These are phyloP conservation scores for Cossypha polioptera DNA, from an alignment of 2,797 vertebrate genomes.

Conservation along the genomic window DNA sequence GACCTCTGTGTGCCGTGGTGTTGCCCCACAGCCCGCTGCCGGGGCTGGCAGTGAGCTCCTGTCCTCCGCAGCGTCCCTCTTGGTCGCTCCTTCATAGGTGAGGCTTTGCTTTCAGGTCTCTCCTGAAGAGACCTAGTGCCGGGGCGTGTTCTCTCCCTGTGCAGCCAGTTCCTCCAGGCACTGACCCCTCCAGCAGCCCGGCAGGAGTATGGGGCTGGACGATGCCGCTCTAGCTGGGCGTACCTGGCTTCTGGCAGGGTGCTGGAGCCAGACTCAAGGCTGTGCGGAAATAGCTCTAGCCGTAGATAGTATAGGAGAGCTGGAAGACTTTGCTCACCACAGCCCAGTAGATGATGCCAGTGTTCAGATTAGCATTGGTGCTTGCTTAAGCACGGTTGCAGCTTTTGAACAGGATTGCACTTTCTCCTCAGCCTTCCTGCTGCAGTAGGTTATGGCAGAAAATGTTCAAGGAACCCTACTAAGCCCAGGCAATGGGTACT, in stretches of 20 bases:
- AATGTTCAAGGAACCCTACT: background rate
- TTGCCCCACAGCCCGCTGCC: background rate
- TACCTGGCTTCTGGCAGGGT: background rate
- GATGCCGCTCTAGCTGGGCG: background rate
- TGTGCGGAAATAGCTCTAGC: accelerated
- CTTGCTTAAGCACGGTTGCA: background rate
- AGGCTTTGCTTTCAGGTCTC: background rate
- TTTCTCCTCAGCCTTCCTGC: background rate
- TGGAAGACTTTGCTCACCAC: background rate
- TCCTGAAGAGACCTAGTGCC: background rate
- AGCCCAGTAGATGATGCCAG: background rate
- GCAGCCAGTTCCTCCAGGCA: background rate
- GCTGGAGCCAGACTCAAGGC: background rate
- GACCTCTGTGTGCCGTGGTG: background rate
- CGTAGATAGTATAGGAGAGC: accelerated
- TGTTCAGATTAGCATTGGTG: background rate
- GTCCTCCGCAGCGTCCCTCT: background rate
- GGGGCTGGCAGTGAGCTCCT: background rate
- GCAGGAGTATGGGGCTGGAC: background rate
- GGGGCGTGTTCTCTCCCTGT: accelerated
- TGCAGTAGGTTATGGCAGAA: background rate
- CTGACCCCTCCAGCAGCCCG: background rate
- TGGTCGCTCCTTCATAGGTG: accelerated
- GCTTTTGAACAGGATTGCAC: background rate
- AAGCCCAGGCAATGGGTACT: background rate